Base-by-base conservation (phyloP, 2,888 invertebrate species). In the Cataglyphis livida region DNA sequence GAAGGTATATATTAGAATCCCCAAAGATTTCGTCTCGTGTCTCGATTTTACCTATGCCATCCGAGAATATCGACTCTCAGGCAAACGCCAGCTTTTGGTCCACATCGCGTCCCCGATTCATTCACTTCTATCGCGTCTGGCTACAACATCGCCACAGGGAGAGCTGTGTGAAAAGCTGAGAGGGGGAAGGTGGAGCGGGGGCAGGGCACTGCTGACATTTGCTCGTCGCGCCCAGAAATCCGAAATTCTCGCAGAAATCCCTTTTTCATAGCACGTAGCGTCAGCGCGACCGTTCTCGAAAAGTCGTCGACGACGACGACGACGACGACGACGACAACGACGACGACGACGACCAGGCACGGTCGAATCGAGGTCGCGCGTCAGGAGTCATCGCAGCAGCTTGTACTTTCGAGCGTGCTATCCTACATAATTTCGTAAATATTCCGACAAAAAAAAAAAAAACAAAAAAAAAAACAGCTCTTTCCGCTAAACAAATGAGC, bases 221-320 rank as follows among this genome's bases (percentile, higher is more conserved):
- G 86, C 70, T 81, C 82, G 84, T 83, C 87, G 87, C 84, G 85
- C 86, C 86, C 87, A 86, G 88, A 90, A 89, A 88, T 90, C 87
- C 88, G 87, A 90, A 89, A 88, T 90, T 86, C 84, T 81, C 81
- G 66, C 82, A 75, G 85, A 85, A 86, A 89, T 89, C 89, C 84
- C 84, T 89, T 90, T 90, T 89, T 88, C 90, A 85, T 81, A 83
- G 88, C 90, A 90, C 89, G 89, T 89, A 90, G 79, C 83, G 64
- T 75, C 73, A 59, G 79, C 82, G 81, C 89, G 65, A 78, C 87
- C 81, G 81, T 83, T 62, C 76, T 61, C 64, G 25, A 84, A 85
- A 68, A 85, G 76, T 79, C 85, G 86, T 65, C 71, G 85, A 83
- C 64, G 85, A 79, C 71, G 84, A 83, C 64, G 85, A 79, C 71